These are phyloP conservation scores for Psilopogon haemacephalus DNA, from an alignment of 2,113 vertebrate species.

Conservation along the genomic window DNA sequence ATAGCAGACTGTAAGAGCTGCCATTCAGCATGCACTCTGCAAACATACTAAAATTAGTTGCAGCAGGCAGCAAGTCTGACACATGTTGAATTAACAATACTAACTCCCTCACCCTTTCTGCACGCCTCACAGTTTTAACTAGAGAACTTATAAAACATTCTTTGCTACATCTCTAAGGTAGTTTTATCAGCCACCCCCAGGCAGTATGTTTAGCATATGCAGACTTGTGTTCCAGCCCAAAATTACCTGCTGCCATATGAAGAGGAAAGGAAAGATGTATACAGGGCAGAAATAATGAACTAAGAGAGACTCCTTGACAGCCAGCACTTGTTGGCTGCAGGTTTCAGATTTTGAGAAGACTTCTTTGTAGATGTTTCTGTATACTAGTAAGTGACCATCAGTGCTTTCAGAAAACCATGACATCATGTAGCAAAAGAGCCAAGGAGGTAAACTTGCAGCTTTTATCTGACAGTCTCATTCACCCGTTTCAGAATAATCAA, in stretches of 20 bases:
- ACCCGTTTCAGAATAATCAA: constrained; percentile 79
- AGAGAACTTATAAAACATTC: background rate
- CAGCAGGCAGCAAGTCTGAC: background rate
- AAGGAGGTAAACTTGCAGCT: background rate
- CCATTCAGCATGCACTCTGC: background rate
- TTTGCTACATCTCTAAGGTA: background rate
- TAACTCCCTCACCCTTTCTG: background rate
- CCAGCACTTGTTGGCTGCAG: background rate
- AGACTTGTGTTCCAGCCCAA: background rate
- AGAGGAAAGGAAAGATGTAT: background rate
- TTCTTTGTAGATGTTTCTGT: background rate
- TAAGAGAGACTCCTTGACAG: background rate
- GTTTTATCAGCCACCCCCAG: background rate
- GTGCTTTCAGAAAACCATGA: background rate
- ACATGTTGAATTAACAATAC: background rate
- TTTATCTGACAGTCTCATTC: background rate
- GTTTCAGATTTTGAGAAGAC: background rate
- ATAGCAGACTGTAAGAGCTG: background rate
- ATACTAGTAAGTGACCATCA: background rate
- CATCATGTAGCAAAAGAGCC: background rate
- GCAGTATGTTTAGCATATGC: background rate
- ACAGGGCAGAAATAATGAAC: background rate
- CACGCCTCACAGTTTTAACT: background rate
- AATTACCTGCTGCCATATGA: background rate
- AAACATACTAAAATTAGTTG: background rate